Conservation (phyloP, 1,140 invertebrate genomes). For the Hypsibius dujardini region DNA sequence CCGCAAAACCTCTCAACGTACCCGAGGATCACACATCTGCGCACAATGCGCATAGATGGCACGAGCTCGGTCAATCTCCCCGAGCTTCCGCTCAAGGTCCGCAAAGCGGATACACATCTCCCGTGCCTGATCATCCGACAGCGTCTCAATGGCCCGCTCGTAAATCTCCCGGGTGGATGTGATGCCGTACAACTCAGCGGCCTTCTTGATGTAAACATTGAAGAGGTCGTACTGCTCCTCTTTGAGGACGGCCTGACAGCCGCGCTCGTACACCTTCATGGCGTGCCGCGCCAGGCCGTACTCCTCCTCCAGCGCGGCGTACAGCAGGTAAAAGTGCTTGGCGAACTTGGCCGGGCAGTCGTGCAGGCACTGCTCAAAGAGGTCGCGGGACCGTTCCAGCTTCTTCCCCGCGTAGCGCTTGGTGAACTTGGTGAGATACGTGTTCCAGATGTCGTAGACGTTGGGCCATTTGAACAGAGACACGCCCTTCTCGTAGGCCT, state of each 20-base stretch:
- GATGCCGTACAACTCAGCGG: constrained; percentile 88
- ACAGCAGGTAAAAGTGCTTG: constrained; percentile 80
- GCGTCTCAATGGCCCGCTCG: constrained; percentile 85
- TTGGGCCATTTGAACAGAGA: constrained; percentile 97
- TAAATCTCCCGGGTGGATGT: constrained; percentile 92
- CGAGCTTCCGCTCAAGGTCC: constrained; percentile 91
- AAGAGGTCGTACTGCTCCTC: constrained; percentile 94
- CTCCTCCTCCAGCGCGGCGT: constrained; percentile 95
- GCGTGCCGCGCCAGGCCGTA: constrained; percentile 89
- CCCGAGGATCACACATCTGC: constrained; percentile 94
- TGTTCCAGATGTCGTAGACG: constrained; percentile 98
- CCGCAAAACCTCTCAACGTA: constrained; percentile 29
- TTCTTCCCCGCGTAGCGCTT: constrained; percentile 84
- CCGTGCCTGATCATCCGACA: constrained; percentile 72
- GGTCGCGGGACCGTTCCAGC: constrained; percentile 82
- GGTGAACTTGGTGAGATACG: constrained; percentile 91
- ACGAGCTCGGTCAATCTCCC: constrained; percentile 87
- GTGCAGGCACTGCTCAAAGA: constrained; percentile 97
- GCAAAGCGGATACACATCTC: constrained; percentile 93
- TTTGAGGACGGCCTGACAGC: constrained; percentile 67
- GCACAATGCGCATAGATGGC: constrained; percentile 94
- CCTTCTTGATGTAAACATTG: constrained; percentile 96
- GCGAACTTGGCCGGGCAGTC: constrained; percentile 82
- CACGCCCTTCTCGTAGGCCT: constrained; percentile 93
- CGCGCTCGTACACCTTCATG: constrained; percentile 92